Evolutionary conservation across 2,113 vertebrate species (phyloP).

Genomic region (Tyto alba): DNA sequence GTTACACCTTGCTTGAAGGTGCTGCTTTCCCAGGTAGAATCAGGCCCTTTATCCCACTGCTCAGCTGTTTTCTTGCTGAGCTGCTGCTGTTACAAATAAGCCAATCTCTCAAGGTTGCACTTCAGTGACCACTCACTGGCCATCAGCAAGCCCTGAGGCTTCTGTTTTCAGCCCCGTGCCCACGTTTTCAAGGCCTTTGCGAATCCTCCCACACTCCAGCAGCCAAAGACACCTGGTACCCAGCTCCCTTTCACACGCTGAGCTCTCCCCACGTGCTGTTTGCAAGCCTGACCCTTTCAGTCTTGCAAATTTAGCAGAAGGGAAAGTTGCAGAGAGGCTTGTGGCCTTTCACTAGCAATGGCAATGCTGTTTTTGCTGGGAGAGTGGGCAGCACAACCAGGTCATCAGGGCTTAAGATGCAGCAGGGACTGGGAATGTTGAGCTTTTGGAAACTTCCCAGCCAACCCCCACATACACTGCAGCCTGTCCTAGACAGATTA

Average conservation of each 20-base stretch:
- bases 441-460: not conserved
- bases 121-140: not conserved
- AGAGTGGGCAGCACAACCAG: not conserved
- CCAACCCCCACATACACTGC: not conserved
- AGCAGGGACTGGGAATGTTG: not conserved
- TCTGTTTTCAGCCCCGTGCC: not conserved
- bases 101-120: not conserved
- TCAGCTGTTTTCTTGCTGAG: not conserved
- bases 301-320: not conserved
- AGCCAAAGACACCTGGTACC: not conserved
- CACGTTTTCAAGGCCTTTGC: not conserved
- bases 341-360: not conserved
- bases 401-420: not conserved
- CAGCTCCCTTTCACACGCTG: not conserved
- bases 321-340: not conserved
- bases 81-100: not conserved
- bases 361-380: not conserved
- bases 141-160: accelerated
- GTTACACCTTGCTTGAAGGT: not conserved
- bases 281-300: not conserved
- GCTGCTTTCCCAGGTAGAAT: not conserved
- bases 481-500: constrained; percentile 32
- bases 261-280: not conserved
- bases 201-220: not conserved
- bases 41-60: not conserved